phyloP scores from a whole-genome alignment of 2,888 invertebrate genomes.

The Lasiommata megera region DNA sequence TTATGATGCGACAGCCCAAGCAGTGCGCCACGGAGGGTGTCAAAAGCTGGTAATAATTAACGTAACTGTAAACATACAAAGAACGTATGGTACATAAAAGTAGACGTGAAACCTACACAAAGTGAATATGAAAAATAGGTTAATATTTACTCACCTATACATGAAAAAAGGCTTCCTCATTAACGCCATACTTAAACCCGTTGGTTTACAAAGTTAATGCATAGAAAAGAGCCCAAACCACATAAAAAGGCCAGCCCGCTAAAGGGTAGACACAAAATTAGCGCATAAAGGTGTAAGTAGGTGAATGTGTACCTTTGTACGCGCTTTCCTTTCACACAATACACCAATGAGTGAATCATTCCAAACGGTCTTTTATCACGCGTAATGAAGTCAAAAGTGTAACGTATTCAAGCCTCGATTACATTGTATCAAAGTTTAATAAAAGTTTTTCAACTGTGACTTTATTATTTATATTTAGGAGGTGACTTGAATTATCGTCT shows the following conservation, averaged over 20 bases:
- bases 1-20: too few relatives aligned
- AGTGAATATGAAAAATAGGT: conserved; percentile 1
- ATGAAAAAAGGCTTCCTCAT: conserved; percentile 17
- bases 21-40: too few relatives aligned
- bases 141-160: conserved; percentile 10
- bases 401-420: not conserved
- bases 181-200: conserved; percentile 14
- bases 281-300: conserved; percentile 19
- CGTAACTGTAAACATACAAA: not conserved
- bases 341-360: conserved; percentile 16
- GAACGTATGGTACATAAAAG: not conserved
- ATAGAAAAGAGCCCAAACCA: conserved; percentile 22
- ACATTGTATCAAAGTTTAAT: not conserved
- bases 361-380: not conserved
- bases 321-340: conserved; percentile 12
- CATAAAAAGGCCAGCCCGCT: conserved; percentile 19
- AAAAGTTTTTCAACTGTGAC: too few relatives aligned
- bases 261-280: conserved; percentile 25
- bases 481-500: too few relatives aligned
- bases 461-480: too few relatives aligned
- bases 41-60: too few relatives aligned
- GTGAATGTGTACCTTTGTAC: conserved; percentile 22
- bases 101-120: conserved; percentile 1
- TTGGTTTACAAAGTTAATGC: conserved; percentile 10
- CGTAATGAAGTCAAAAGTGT: not conserved